phyloP scores from a whole-genome alignment of 2,888 invertebrate species.

The Cyaniris semiargus region DNA sequence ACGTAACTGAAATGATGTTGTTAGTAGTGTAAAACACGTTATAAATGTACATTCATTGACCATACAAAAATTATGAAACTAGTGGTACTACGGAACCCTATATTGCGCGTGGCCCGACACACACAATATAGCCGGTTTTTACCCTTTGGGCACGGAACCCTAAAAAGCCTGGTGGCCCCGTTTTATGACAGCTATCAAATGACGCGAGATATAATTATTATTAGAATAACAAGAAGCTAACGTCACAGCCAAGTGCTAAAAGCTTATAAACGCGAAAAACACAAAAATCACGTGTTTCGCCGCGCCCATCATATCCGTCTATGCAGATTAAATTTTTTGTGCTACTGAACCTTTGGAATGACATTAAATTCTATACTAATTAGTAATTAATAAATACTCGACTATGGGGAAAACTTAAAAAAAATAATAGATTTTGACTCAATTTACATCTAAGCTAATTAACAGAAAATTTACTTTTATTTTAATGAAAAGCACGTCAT shows the following conservation, averaged over 20 bases:
- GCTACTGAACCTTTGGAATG: background rate
- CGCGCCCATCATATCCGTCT: background rate
- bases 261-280: slow-evolving; percentile 3
- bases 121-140: no score
- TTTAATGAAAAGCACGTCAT: background rate
- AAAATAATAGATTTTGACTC: background rate
- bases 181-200: background rate
- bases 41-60: no score
- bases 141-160: no score
- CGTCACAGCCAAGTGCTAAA: slow-evolving; percentile 3
- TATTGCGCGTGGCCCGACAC: no score
- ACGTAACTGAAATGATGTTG: no score
- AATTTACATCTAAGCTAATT: background rate
- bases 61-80: no score
- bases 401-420: background rate
- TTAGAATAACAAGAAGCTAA: slow-evolving; percentile 6
- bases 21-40: no score
- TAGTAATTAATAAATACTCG: background rate
- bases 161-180: background rate
- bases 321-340: background rate
- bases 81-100: no score
- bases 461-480: background rate
- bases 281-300: background rate
- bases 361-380: slow-evolving; percentile 4
- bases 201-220: background rate